Base-by-base conservation (phyloP, 1,140 invertebrate species). In the Brachionus calyciflorus region DNA sequence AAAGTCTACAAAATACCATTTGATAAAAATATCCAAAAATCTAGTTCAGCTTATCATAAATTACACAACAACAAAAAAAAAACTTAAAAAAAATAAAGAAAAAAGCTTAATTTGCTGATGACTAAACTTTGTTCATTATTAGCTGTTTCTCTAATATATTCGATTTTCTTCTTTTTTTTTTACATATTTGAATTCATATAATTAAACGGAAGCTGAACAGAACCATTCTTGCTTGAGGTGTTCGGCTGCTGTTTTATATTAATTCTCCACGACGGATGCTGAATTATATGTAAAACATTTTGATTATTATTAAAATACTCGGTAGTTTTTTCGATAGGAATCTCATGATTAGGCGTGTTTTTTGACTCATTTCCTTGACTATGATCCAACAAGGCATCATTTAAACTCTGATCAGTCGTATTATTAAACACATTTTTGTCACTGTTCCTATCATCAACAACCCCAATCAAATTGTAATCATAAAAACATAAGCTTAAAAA, bases 211-310 rank as follows among this genome's bases (percentile, higher is more conserved):
- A 65, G 44, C 14, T 65, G 60, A 9, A 44, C 14, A 21, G 60
- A 65, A 12, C 60, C 60, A 44, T 65, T 65, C n/a, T 30, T 37
- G 10, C 44, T 65, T 28, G 30, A 44, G 21, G 44, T 24, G 10
- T 24, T 65, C 17, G 60, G n/a, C 41, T 73, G 69, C 6, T 73
- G 46, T n/a, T 73, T 73, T 21, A 73, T 73, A 37, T 73, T 73
- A 37, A 73, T 73, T 73, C 69, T 19, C 69, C 69, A 73, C 12
- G 69, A 73, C 10, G 69, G 69, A 73, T 73, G 69, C 24, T 73
- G 69, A 51, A 73, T 73, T 21, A 73, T 55, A 24, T 73, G 69
- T 10, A 73, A 19, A 48, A 73, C 46, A 49, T 73, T 73, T 24
- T 65, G 19, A 65, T 65, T 44, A 24, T 65, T 41, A 44, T 65